Conservation (phyloP, 2,797 vertebrate species). For the Simalia tracyae region DNA sequence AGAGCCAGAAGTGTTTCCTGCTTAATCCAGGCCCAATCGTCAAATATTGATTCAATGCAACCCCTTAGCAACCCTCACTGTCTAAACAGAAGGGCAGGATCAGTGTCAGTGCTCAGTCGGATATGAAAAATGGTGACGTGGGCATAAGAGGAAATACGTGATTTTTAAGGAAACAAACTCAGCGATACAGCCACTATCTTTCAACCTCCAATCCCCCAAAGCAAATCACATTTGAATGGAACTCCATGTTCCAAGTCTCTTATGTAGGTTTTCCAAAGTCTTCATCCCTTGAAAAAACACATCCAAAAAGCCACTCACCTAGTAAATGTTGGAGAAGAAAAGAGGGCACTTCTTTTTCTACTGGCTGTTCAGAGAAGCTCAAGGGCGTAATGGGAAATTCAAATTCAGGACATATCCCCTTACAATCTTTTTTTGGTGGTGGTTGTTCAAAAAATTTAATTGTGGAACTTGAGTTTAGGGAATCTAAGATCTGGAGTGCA, state of each 20-base stretch:
- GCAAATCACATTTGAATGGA: not conserved
- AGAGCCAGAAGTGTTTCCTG: not conserved
- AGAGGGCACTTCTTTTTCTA: not conserved
- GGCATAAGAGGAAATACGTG: not conserved
- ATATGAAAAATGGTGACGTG: constrained; percentile 28
- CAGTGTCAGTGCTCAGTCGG: not conserved
- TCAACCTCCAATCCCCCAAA: not conserved
- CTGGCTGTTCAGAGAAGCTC: not conserved
- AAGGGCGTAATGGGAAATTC: not conserved
- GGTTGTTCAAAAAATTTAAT: not conserved
- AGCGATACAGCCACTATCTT: not conserved
- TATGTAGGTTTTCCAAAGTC: not conserved
- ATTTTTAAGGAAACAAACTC: not conserved
- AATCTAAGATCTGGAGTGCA: not conserved
- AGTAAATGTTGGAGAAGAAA: not conserved
- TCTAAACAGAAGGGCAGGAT: constrained; percentile 22
- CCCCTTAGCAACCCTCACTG: constrained; percentile 23
- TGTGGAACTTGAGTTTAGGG: not conserved
- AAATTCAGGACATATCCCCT: not conserved
- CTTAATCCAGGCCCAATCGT: not conserved
- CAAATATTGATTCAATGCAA: constrained; percentile 27
- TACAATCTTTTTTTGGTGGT: not conserved
- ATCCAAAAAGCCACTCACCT: not conserved
- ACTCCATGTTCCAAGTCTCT: not conserved
- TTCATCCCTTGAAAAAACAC: not conserved